Evolutionary conservation across 2,113 vertebrate species (phyloP), one percentile per base, ranked within the genome.

Genomic region (Oncorhynchus masou): DNA sequence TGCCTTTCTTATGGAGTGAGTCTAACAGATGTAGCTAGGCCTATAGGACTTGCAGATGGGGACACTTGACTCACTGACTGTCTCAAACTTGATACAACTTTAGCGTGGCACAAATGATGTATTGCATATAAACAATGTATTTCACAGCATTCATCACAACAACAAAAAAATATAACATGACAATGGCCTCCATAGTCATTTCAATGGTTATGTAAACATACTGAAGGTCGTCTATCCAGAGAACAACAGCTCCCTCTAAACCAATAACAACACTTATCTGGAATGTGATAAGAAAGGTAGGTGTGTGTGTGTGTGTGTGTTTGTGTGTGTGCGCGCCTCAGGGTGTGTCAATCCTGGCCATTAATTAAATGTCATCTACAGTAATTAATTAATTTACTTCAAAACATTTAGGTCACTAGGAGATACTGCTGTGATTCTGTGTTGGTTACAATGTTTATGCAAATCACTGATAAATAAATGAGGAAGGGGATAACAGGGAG

Each of bases 311-410:
- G 25, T 27, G 25, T 27, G 45, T 51, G 49, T 51, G 49, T 51
- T 11, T 51, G 49, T 51, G 49, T 51, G 39, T 45, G 39, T 45
- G 9, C 12, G 39, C 12, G 54, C 24, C 39, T 74, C 60, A 66
- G n/a, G 64, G 51, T 51, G 39, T n/a, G 12, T 19, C 72, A 75
- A 78, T 62, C 69, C 19, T 75, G 62, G 73, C 67, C 62, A 78
- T 78, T 78, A 73, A 73, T 78, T 73, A 72, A 78, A 74, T 59
- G 48, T 73, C 19, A 65, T 75, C 29, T 75, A 54, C 51, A 54
- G 16, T 54, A 62, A 73, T 79, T 45, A 75, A 78, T 71, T 59
- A n/a, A n/a, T 69, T 74, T 27, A 66, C 75, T 75, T 75, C 54
- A 70, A 51, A 74, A 71, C 60, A 72, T 77, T 22, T 77, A 74